Percentiles rank a stretch among this genome's conserved stretches.
These are phyloP conservation scores for Apodemus sylvaticus DNA, from an alignment of 2,113 vertebrate species.

Conservation along the genomic window DNA sequence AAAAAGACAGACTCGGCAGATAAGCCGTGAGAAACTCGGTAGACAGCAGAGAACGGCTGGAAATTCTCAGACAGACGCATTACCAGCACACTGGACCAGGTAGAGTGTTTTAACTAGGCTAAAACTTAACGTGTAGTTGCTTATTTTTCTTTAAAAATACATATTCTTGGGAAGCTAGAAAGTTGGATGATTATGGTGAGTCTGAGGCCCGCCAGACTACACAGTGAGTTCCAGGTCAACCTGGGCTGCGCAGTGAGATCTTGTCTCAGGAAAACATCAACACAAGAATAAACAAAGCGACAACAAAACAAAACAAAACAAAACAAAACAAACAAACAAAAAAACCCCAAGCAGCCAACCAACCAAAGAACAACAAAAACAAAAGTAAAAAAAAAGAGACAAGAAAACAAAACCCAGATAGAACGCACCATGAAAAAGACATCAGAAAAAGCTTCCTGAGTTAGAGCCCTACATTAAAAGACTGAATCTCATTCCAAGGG, in stretches of 20 bases:
- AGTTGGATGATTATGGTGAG: neutral
- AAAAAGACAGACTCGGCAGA: neutral
- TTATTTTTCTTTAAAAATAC: constrained; percentile 8
- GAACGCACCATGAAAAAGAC: neutral
- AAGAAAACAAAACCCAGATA: neutral
- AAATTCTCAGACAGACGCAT: neutral
- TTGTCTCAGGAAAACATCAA: neutral
- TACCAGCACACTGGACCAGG: neutral
- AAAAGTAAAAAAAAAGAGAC: neutral
- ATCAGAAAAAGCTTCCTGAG: neutral
- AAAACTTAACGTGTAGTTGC: neutral
- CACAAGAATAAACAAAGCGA: neutral
- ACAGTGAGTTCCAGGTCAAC: neutral
- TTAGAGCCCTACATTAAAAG: neutral
- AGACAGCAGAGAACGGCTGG: neutral
- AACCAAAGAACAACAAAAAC: neutral
- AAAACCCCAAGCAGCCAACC: neutral
- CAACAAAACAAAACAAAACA: neutral
- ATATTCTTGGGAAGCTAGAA: neutral
- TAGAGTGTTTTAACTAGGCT: neutral
- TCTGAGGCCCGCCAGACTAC: neutral
- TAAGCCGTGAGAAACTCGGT: neutral
- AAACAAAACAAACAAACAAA: neutral
- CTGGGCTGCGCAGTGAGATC: neutral
- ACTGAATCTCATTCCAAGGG: neutral